Percentiles rank a stretch among this genome's conserved stretches.
phyloP scores from a whole-genome alignment of 2,888 invertebrate genomes.

The Drosophila mercatorum region DNA sequence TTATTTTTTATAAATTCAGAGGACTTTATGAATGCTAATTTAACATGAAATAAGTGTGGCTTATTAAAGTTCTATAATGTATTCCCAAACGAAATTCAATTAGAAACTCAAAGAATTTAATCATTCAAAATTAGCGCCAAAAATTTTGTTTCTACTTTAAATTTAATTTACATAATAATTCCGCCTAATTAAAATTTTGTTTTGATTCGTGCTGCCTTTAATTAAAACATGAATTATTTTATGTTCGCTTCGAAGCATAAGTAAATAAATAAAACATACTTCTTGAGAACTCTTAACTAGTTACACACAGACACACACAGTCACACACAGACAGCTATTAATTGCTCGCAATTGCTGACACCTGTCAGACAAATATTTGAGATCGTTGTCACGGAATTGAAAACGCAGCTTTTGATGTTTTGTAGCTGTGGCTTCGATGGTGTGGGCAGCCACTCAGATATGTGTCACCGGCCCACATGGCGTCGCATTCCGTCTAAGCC shows the following conservation, averaged over 20 bases:
- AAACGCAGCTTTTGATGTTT: constrained; percentile 38
- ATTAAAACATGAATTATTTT: background rate
- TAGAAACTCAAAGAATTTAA: background rate
- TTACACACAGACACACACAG: background rate
- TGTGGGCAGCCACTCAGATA: constrained; percentile 37
- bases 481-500: constrained; percentile 10
- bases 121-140: background rate
- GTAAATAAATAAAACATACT: background rate
- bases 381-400: constrained; percentile 36
- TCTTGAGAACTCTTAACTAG: background rate
- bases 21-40: background rate
- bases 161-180: constrained; percentile 1
- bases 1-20: background rate
- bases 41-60: background rate
- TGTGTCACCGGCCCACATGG: constrained; percentile 33
- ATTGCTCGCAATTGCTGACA: constrained; percentile 60
- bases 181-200: background rate
- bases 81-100: too few relatives aligned
- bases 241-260: background rate
- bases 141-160: background rate
- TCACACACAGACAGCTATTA: constrained; percentile 26
- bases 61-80: background rate
- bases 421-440: background rate
- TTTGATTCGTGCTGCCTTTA: background rate
- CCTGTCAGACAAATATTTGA: constrained; percentile 64